Evolutionary conservation across 2,797 vertebrate species (phyloP), one percentile per base, ranked within the genome.

Genomic region (Sternarchorhynchus goeldii): DNA sequence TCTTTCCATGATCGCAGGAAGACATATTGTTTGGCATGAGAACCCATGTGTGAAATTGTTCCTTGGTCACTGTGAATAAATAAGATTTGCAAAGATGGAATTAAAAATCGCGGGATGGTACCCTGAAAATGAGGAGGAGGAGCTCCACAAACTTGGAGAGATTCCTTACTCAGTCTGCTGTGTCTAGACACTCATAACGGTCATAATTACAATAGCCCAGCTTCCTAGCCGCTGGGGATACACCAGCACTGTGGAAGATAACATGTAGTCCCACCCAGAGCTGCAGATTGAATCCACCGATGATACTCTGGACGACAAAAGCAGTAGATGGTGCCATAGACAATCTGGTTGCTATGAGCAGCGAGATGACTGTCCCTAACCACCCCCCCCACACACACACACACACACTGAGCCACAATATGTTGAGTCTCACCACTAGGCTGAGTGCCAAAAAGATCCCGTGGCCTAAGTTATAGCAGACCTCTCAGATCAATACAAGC

Each of bases 11-110:
- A 80, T 65, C 69, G 5, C 1, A 59, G 59, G 36, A 60, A 76
- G 59, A 83, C 64, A 80, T 70, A 57, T 58, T 84, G 84, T 67
- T 75, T 78, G 85, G 83, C 86, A 81, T 83, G 86, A 85, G 73
- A 88, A 80, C 36, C 84, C 83, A 88, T 87, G 88, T 90, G 87
- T 90, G 81, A 92, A 92, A 91, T 89, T 89, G 85, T 87, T 77
- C 88, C 76, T 63, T 41, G 81, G 88, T 86, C 80, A 82, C 86
- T 77, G 86, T 81, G 86, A 85, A 87, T 84, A 73, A 74, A 57
- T 45, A 70, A 73, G 76, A 88, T 83, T 5, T 55, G 78, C 55
- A 63, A 53, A 20, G 62, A 87, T 89, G 78, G 84, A 83, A 87
- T 88, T 79, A 45, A 88, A 85, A 64, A 82, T 68, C 82, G 82